A percentile compares a stretch with the other conserved stretches of the same genome.
phyloP scores from a whole-genome alignment of 2,888 invertebrate species.

The Ditylenchus weischeri region DNA sequence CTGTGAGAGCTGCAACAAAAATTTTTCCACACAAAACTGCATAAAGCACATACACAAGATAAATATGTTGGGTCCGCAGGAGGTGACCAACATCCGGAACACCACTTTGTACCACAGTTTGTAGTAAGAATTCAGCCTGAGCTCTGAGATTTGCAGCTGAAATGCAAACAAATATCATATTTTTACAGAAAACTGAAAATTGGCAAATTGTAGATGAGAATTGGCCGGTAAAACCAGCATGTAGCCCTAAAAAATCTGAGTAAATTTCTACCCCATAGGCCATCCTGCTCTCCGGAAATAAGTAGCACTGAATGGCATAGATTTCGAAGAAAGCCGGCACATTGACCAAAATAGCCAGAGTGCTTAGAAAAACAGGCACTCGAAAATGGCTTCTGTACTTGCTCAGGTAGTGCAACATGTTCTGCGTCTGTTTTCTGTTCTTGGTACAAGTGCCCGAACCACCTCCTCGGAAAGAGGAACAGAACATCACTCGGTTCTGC shows the following conservation, averaged over 20 bases:
- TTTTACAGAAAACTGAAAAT: no score
- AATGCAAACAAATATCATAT: conserved; percentile 8
- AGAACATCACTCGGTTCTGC: conserved; percentile 24
- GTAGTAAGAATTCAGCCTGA: conserved; percentile 42
- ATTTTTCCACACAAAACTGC: not conserved
- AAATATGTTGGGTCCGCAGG: conserved; percentile 50
- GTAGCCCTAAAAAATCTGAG: no score
- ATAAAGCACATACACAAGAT: conserved; percentile 38
- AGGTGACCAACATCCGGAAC: conserved; percentile 50
- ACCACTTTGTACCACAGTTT: conserved; percentile 41
- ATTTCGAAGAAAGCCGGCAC: conserved; percentile 53
- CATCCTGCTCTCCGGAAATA: conserved; percentile 23
- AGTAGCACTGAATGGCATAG: conserved; percentile 26
- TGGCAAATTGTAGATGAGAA: no score
- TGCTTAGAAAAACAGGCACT: conserved; percentile 43
- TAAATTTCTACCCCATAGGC: conserved; percentile 26
- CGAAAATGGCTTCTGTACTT: conserved; percentile 44
- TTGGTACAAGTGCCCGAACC: conserved; percentile 25
- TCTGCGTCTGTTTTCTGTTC: conserved; percentile 37
- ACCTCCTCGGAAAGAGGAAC: conserved; percentile 40
- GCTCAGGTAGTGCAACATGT: conserved; percentile 43
- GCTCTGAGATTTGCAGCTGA: conserved; percentile 36
- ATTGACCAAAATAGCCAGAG: conserved; percentile 44
- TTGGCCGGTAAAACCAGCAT: no score
- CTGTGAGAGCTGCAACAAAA: conserved; percentile 36